phyloP scores from a whole-genome alignment of 2,113 vertebrate species.

The Peromyscus leucopus region DNA sequence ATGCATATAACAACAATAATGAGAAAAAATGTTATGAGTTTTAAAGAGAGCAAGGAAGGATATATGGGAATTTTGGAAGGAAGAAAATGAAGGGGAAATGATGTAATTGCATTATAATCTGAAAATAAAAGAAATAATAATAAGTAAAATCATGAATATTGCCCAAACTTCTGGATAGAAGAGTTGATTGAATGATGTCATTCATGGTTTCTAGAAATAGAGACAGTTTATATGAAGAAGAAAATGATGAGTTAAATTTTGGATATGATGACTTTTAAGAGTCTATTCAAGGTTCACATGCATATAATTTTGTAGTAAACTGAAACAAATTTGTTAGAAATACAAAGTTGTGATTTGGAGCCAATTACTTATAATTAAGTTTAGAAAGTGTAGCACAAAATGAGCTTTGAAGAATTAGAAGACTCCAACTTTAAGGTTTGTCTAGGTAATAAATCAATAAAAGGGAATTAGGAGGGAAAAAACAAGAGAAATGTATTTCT shows the following conservation, averaged over 20 bases:
- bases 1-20: background rate
- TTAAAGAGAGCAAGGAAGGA: background rate
- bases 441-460: background rate
- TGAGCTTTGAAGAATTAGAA: background rate
- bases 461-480: conserved; percentile 11
- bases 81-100: background rate
- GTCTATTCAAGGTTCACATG: background rate
- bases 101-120: background rate
- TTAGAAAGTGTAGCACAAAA: background rate
- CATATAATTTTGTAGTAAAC: background rate
- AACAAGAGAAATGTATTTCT: background rate
- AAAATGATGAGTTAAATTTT: background rate
- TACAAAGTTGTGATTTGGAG: background rate
- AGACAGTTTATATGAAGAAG: background rate
- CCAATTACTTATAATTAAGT: conserved; percentile 16
- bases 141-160: background rate
- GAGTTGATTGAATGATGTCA: background rate
- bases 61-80: background rate
- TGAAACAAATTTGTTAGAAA: background rate
- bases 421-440: background rate
- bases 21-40: background rate
- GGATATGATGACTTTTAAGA: background rate
- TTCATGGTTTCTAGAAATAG: too few relatives aligned
- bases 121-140: background rate
- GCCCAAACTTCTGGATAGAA: background rate